Percentiles rank a stretch among this genome's conserved stretches.
Evolutionary conservation across 2,888 invertebrate species (phyloP).

Genomic region (Opisthograptis luteolata): DNA sequence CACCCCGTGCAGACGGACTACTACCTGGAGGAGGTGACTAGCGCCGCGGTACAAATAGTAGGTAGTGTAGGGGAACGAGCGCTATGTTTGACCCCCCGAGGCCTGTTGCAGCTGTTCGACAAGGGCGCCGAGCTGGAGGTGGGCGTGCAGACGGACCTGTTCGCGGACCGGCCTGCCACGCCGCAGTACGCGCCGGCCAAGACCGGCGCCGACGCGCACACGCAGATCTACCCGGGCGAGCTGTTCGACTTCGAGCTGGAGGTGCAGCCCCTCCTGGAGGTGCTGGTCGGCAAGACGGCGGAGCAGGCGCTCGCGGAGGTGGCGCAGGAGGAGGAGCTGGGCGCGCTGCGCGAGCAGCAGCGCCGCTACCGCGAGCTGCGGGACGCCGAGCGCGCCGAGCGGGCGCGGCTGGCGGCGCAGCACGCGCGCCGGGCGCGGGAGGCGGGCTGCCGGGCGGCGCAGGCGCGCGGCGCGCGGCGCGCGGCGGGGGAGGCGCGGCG

Average conservation of each 20-base stretch:
- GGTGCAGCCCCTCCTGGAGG: conserved; percentile 95
- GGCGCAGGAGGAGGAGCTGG: conserved; percentile 96
- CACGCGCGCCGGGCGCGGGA: conserved; percentile 81
- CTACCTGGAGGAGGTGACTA: conserved; percentile 94
- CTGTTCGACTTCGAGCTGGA: conserved; percentile 96
- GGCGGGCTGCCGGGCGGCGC: conserved; percentile 88
- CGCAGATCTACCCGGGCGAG: conserved; percentile 96
- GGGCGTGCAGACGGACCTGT: conserved; percentile 94
- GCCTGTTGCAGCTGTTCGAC: conserved; percentile 84
- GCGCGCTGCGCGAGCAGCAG: conserved; percentile 91
- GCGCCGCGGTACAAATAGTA: too few relatives aligned
- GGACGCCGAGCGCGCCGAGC: conserved; percentile 92
- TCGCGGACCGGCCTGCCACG: conserved; percentile 91
- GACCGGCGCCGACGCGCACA: conserved; percentile 90
- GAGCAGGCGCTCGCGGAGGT: conserved; percentile 96
- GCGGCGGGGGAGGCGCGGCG: conserved; percentile 91
- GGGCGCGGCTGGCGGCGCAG: conserved; percentile 92
- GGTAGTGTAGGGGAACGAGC: too few relatives aligned
- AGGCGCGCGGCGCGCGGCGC: conserved; percentile 86
- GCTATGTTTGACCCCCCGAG: too few relatives aligned
- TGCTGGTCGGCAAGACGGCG: conserved; percentile 94
- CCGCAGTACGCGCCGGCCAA: conserved; percentile 92
- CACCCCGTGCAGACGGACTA: conserved; percentile 95
- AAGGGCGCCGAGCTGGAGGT: conserved; percentile 90
- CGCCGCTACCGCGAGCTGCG: conserved; percentile 86